Evolutionary conservation across 2,797 vertebrate genomes (phyloP).

Genomic region (Manis pentadactyla): DNA sequence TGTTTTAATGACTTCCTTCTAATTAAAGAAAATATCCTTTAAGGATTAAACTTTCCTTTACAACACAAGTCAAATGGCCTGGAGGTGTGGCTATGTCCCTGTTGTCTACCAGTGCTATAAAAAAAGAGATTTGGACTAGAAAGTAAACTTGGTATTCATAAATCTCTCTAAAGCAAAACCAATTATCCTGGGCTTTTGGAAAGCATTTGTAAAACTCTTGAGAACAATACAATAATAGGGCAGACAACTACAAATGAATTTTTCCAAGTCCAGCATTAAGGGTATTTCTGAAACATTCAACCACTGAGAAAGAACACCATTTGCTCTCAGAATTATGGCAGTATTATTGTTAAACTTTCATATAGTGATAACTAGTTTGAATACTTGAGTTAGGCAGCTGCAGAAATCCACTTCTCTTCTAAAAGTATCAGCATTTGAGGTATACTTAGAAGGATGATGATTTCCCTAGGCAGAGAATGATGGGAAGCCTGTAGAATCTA

Average conservation of each 20-base stretch:
- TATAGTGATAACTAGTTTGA: background rate
- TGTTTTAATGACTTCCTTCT: slow-evolving; percentile 75
- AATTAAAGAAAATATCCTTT: slow-evolving; percentile 70
- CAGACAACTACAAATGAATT: slow-evolving; percentile 1
- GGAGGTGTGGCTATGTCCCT: slow-evolving; percentile 57
- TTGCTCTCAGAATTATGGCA: background rate
- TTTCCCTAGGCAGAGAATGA: background rate
- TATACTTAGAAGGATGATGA: background rate
- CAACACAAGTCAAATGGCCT: slow-evolving; percentile 58
- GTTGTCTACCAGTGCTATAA: background rate
- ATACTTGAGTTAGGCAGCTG: background rate
- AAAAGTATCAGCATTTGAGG: background rate
- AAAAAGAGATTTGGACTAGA: slow-evolving; percentile 71
- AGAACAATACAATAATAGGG: background rate
- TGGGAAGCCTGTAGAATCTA: background rate
- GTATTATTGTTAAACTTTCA: background rate
- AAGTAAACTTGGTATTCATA: slow-evolving; percentile 60
- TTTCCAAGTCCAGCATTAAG: background rate
- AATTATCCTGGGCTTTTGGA: background rate
- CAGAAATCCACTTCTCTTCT: background rate
- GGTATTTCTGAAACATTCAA: background rate
- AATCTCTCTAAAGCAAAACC: slow-evolving; percentile 64
- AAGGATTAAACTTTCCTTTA: slow-evolving; percentile 76
- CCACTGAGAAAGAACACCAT: background rate
- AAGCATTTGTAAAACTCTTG: slow-evolving; percentile 10